phyloP scores from a whole-genome alignment of 2,888 invertebrate genomes.

The Pharmacophagus antenor region DNA sequence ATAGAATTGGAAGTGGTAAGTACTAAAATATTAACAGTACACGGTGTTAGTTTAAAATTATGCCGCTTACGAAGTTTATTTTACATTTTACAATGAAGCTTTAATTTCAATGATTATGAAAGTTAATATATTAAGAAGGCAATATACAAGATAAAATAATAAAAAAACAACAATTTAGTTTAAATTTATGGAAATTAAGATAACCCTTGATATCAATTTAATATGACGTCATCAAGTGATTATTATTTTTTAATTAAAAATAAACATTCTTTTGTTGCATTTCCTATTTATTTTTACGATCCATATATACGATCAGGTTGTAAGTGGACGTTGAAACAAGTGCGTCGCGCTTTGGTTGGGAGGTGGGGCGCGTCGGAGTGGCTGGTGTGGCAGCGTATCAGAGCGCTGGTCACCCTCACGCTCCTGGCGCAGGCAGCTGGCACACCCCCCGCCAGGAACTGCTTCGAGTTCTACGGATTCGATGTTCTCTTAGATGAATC shows the following conservation, averaged over 20 bases:
- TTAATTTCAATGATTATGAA: too few relatives aligned
- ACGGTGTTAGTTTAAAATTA: background rate
- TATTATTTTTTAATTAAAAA: too few relatives aligned
- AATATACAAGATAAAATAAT: too few relatives aligned
- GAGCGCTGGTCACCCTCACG: slow-evolving; percentile 87
- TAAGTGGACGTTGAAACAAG: slow-evolving; percentile 91
- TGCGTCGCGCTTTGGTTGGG: slow-evolving; percentile 85
- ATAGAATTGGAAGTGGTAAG: slow-evolving; percentile 88
- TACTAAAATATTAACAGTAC: slow-evolving; percentile 29
- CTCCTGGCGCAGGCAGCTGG: slow-evolving; percentile 87
- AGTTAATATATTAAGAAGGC: too few relatives aligned
- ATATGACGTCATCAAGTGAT: too few relatives aligned
- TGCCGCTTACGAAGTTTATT: background rate
- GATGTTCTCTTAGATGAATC: slow-evolving; percentile 92
- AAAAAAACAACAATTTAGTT: too few relatives aligned
- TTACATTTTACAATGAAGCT: too few relatives aligned
- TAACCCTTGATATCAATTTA: too few relatives aligned
- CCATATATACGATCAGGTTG: slow-evolving; percentile 80
- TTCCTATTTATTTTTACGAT: background rate
- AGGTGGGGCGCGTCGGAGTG: slow-evolving; percentile 86
- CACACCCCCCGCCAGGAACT: slow-evolving; percentile 86
- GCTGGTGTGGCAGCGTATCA: slow-evolving; percentile 89
- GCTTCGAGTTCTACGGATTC: slow-evolving; percentile 95
- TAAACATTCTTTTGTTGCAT: background rate
- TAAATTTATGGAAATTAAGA: too few relatives aligned